Percentiles rank a stretch among this genome's conserved stretches.
Evolutionary conservation across 2,888 invertebrate species (phyloP).

Genomic region (Eilema depressum): DNA sequence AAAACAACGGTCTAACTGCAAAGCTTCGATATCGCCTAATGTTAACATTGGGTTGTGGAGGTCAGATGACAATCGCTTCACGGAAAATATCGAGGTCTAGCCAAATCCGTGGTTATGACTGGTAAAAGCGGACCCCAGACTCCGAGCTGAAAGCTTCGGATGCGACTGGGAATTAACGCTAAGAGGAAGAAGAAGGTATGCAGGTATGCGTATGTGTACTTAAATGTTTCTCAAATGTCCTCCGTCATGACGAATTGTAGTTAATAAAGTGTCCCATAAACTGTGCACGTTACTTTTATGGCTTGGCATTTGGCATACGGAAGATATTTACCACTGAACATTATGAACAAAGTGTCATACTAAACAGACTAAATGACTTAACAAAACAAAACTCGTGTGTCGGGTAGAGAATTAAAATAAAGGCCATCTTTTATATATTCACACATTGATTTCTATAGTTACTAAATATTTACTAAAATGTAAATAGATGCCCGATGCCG

Average conservation of each 20-base stretch:
- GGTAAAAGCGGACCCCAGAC: no score
- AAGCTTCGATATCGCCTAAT: no score
- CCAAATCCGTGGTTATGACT: no score
- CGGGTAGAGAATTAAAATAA: background rate
- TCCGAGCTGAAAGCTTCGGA: no score
- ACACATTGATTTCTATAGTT: no score
- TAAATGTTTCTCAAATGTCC: background rate
- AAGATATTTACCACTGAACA: background rate
- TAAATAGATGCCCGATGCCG: background rate
- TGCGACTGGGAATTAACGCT: no score
- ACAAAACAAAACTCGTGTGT: background rate
- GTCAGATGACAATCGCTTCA: no score
- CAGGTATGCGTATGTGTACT: background rate
- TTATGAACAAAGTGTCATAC: background rate
- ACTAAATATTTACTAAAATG: background rate
- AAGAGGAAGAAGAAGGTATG: no score
- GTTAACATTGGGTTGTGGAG: no score
- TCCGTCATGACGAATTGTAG: background rate
- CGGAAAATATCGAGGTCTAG: no score
- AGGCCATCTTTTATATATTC: background rate
- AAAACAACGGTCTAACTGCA: no score
- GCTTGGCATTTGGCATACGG: background rate
- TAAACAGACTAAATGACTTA: no score
- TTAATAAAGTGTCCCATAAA: slow-evolving; percentile 1
- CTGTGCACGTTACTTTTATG: background rate